A percentile compares a stretch with the other conserved stretches of the same genome.
Evolutionary conservation across 2,113 vertebrate genomes (phyloP).

Genomic region (Falco punctatus): DNA sequence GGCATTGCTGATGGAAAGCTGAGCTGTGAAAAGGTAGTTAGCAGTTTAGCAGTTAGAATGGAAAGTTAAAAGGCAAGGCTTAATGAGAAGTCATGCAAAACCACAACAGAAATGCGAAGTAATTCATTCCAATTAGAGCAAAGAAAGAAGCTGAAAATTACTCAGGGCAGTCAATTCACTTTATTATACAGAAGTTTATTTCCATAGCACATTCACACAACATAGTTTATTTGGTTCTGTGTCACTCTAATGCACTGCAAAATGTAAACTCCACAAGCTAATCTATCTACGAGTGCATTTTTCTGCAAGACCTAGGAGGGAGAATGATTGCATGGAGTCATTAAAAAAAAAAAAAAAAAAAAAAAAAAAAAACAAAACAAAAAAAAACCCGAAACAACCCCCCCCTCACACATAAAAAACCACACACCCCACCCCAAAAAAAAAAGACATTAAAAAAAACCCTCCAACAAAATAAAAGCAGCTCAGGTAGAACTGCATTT

Average conservation of each 20-base stretch:
- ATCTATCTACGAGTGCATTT: constrained; percentile 73
- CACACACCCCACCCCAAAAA: too few species aligned
- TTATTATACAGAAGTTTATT: neutral
- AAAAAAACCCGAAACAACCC: too few species aligned
- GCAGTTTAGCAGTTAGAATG: neutral
- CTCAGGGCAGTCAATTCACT: neutral
- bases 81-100: neutral
- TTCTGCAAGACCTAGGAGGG: constrained; percentile 78
- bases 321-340: constrained; percentile 78
- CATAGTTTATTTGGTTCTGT: neutral
- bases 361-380: too few species aligned
- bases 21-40: neutral
- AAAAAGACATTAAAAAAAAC: too few species aligned
- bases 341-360: constrained; percentile 43
- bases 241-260: neutral
- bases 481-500: constrained; percentile 79
- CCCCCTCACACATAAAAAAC: too few species aligned
- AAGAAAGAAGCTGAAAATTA: neutral
- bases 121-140: neutral
- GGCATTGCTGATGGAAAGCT: neutral
- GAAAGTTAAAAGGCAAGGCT: neutral
- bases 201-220: neutral
- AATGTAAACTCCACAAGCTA: constrained; percentile 66
- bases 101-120: neutral
- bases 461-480: neutral